These are phyloP conservation scores for Gila orcuttii DNA, from an alignment of 2,113 vertebrate genomes.

Conservation along the genomic window DNA sequence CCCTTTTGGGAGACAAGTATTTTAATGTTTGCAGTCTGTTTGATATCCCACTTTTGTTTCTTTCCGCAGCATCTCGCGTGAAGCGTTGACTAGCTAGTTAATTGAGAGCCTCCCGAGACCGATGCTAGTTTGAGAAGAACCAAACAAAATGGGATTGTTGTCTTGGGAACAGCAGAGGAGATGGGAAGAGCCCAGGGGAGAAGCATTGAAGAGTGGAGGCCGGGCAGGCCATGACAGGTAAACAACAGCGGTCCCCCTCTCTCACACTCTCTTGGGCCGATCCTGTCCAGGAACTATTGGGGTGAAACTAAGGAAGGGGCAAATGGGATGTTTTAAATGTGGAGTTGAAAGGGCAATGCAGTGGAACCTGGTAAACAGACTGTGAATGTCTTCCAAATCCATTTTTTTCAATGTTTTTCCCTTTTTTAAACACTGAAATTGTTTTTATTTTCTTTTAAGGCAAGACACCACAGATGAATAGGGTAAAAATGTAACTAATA, in stretches of 20 bases:
- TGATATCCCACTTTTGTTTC: slow-evolving; percentile 55
- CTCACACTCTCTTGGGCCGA: slow-evolving; percentile 29
- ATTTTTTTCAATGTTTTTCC: background rate
- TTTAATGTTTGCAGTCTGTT: slow-evolving; percentile 28
- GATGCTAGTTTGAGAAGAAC: slow-evolving; percentile 30
- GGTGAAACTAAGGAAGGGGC: slow-evolving; percentile 50
- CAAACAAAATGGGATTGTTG: slow-evolving; percentile 49
- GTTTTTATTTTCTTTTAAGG: background rate
- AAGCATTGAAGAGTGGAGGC: slow-evolving; percentile 45
- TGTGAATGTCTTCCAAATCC: background rate
- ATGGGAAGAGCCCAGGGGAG: slow-evolving; percentile 44
- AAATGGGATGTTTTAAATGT: slow-evolving; percentile 36
- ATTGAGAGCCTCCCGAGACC: slow-evolving; percentile 57
- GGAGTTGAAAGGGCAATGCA: slow-evolving; percentile 13
- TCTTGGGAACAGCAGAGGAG: slow-evolving; percentile 38
- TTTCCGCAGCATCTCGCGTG: slow-evolving; percentile 44
- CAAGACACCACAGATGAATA: no score
- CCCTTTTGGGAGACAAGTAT: slow-evolving; percentile 38
- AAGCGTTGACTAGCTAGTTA: slow-evolving; percentile 45
- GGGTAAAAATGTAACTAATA: no score
- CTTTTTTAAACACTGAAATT: background rate
- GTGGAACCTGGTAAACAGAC: slow-evolving; percentile 10
- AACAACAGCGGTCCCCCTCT: slow-evolving; percentile 51
- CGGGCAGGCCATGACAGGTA: slow-evolving; percentile 55
- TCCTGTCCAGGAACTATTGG: slow-evolving; percentile 57